Conservation (phyloP, 2,797 vertebrate genomes). For the Anguilla obscura region DNA sequence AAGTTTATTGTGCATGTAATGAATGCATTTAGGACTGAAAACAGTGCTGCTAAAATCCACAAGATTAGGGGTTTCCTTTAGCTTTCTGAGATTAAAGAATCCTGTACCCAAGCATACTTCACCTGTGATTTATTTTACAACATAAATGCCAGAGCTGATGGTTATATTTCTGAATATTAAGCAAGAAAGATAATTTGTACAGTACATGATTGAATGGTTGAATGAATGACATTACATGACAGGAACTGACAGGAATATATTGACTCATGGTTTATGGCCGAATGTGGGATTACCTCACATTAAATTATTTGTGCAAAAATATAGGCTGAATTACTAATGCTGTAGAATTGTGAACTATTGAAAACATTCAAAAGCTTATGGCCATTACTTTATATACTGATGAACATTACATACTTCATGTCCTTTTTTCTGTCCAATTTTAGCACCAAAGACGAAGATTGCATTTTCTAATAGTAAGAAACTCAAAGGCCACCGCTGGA, state of each 20-base stretch:
- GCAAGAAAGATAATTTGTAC: not conserved
- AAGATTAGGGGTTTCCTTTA: not conserved
- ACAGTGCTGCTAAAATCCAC: not conserved
- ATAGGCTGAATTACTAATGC: not conserved
- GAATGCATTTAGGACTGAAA: not conserved
- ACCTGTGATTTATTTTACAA: not conserved
- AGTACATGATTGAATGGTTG: not conserved
- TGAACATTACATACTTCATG: not conserved
- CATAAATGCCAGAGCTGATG: not conserved
- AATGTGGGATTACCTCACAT: not conserved
- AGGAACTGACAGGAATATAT: not conserved
- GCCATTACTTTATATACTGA: not conserved
- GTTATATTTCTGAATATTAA: not conserved
- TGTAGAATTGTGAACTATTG: not conserved
- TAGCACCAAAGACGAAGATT: conserved; percentile 24
- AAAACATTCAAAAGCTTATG: not conserved
- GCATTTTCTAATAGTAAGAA: not conserved
- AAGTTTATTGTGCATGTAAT: not conserved
- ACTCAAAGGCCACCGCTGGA: not conserved
- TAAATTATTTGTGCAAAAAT: not conserved
- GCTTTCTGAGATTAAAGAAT: not conserved
- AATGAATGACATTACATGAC: not conserved
- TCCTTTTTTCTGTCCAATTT: not conserved
- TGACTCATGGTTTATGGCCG: not conserved
- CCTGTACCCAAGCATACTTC: not conserved